A percentile compares a stretch with the other conserved stretches of the same genome.
These are phyloP conservation scores for Caenorhabditis inopinata DNA, from an alignment of 1,140 invertebrate species.

Conservation along the genomic window DNA sequence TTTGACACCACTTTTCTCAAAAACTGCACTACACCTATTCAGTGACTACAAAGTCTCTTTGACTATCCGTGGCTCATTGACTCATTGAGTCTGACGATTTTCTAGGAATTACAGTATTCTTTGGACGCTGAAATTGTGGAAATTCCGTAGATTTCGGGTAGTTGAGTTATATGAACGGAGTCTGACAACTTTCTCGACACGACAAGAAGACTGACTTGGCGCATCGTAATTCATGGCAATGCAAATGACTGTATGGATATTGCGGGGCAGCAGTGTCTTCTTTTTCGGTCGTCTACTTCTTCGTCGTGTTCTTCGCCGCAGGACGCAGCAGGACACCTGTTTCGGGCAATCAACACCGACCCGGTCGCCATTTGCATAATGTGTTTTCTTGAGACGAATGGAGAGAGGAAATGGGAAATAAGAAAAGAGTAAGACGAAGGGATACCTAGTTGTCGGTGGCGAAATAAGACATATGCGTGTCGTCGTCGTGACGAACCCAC, in stretches of 20 bases:
- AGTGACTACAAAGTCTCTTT: no score
- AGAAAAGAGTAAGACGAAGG: background rate
- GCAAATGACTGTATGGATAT: constrained; percentile 15
- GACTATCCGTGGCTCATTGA: no score
- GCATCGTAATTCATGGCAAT: constrained; percentile 7
- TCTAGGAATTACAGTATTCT: no score
- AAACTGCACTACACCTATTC: no score
- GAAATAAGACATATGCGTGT: constrained; percentile 19
- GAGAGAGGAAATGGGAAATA: no score
- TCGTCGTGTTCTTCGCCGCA: background rate
- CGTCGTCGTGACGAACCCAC: background rate
- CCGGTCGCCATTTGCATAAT: constrained; percentile 30
- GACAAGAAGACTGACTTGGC: background rate
- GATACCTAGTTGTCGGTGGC: constrained; percentile 33
- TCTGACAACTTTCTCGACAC: no score
- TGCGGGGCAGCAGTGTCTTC: no score
- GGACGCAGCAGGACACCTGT: constrained; percentile 29
- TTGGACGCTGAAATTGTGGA: no score
- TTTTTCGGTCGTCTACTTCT: background rate
- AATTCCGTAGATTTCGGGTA: no score
- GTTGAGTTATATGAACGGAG: no score
- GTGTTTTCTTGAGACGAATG: constrained; percentile 19
- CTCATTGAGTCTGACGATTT: background rate
- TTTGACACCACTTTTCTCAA: no score
- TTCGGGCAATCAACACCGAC: constrained; percentile 33